phyloP scores from a whole-genome alignment of 92 coral and sea anemone species.

The Actinostola sp. region DNA sequence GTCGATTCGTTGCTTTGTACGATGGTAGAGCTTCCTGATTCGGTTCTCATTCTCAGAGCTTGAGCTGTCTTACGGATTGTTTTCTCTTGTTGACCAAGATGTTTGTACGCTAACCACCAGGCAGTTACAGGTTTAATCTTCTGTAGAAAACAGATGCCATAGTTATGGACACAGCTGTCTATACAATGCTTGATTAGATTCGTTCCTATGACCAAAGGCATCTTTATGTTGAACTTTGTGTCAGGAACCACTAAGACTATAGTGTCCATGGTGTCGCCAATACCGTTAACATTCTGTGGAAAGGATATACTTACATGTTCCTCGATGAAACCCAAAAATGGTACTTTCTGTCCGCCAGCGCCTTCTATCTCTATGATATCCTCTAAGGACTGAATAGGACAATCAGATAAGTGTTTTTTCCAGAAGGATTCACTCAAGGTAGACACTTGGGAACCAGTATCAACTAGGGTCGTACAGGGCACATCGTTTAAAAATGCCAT shows the following conservation, averaged over 20 bases:
- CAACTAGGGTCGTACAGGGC: slow-evolving; percentile 38
- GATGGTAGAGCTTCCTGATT: too few species aligned
- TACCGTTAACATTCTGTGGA: slow-evolving; percentile 26
- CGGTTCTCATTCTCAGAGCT: neutral
- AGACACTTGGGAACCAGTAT: slow-evolving; percentile 56
- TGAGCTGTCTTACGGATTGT: neutral
- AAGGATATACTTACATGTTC: slow-evolving; percentile 17
- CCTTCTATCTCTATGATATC: slow-evolving; percentile 27
- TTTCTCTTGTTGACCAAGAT: slow-evolving; percentile 12
- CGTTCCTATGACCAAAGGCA: slow-evolving; percentile 36
- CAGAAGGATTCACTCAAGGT: slow-evolving; percentile 35
- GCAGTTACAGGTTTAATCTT: slow-evolving; percentile 16
- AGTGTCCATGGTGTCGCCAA: neutral
- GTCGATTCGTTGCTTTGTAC: too few species aligned
- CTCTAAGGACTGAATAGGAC: slow-evolving; percentile 24
- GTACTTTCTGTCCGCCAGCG: slow-evolving; percentile 51
- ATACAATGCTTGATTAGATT: too few species aligned
- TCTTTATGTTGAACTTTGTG: slow-evolving; percentile 33
- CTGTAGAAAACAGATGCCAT: slow-evolving; percentile 23
- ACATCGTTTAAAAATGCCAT: slow-evolving; percentile 33
- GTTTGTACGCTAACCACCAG: slow-evolving; percentile 39
- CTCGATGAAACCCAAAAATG: slow-evolving; percentile 45
- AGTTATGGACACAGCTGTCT: neutral
- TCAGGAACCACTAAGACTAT: slow-evolving; percentile 46
- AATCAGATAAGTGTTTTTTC: slow-evolving; percentile 12